A percentile compares a stretch with the other conserved stretches of the same genome.
Conservation (phyloP, 2,888 invertebrate species). For the Drosophila anomelani region DNA sequence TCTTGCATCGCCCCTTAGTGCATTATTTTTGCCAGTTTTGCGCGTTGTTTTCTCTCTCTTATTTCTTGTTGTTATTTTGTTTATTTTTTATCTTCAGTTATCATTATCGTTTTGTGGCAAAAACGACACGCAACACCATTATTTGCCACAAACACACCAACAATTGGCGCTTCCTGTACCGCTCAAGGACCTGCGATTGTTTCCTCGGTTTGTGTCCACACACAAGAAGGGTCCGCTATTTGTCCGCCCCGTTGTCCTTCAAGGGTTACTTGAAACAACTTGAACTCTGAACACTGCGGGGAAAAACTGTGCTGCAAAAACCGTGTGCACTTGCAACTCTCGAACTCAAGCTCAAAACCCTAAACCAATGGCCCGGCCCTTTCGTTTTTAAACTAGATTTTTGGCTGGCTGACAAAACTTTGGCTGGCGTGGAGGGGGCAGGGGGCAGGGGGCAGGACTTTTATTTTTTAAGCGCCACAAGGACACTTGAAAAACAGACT, state of each 20-base stretch:
- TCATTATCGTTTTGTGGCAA: conserved; percentile 65
- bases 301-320: conserved; percentile 64
- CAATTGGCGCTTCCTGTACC: conserved; percentile 67
- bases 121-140: conserved; percentile 77
- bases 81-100: conserved; percentile 49
- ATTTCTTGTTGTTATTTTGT: conserved; percentile 24
- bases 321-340: conserved; percentile 61
- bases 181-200: conserved; percentile 24
- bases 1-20: conserved; percentile 28
- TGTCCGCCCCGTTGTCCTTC: conserved; percentile 50
- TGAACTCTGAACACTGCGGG: conserved; percentile 74
- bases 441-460: conserved; percentile 67
- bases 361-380: conserved; percentile 14
- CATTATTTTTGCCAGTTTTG: conserved; percentile 15
- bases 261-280: conserved; percentile 73
- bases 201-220: conserved; percentile 45
- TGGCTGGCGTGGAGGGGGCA: conserved; percentile 52
- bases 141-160: conserved; percentile 73
- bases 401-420: conserved; percentile 67
- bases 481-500: conserved; percentile 60
- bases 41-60: conserved; percentile 8
- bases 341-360: conserved; percentile 1
- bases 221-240: conserved; percentile 54
- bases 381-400: conserved; percentile 65
- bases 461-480: conserved; percentile 65